Evolutionary conservation across 2,888 invertebrate genomes (phyloP), one percentile per base, ranked within the genome.

Genomic region (Rugalucina vietnamica): DNA sequence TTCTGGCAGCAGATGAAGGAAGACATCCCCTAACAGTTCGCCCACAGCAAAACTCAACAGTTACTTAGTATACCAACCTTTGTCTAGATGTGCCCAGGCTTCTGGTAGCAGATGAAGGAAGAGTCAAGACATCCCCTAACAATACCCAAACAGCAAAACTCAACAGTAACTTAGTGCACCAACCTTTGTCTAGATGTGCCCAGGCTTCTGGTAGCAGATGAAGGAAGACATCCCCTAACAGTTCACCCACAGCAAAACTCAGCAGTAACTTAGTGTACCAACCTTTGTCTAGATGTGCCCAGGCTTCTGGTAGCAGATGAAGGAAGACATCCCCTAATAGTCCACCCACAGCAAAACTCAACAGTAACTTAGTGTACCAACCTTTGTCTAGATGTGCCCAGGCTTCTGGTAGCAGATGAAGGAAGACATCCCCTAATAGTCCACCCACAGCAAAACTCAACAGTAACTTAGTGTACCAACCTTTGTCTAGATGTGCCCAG

Each of bases 141-240:
- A 99, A 96, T 78, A 98, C 98, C 21, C 99, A 99, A 32, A 99
- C 99, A 18, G 99, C 99, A 95, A 99, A 99, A 95, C 98, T 98
- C 81, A 99, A 95, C 82, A 99, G 96, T 76, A 98, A 83, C 85
- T 95, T 93, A n/a, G n/a, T n/a, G n/a, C n/a, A n/a, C 88, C 81
- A 77, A 94, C 94, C 91, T 89, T 86, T 87, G 72, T 94, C 91
- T n/a, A 95, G 95, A 95, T 97, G 96, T 77, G 96, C 96, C 98
- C 98, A 99, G 0, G 99, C 98, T 95, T 99, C 99, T n/a, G n/a
- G n/a, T n/a, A n/a, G n/a, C n/a, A n/a, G n/a, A n/a, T n/a, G n/a
- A n/a, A 99, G 96, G 95, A 99, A 99, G 34, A 99, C 99, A 95
- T 99, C 99, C 0, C 98, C 99, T 37, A 99, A 96, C 21, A 99